Conservation (phyloP, 2,797 vertebrate species). For the Phrynocephalus vlangalii region DNA sequence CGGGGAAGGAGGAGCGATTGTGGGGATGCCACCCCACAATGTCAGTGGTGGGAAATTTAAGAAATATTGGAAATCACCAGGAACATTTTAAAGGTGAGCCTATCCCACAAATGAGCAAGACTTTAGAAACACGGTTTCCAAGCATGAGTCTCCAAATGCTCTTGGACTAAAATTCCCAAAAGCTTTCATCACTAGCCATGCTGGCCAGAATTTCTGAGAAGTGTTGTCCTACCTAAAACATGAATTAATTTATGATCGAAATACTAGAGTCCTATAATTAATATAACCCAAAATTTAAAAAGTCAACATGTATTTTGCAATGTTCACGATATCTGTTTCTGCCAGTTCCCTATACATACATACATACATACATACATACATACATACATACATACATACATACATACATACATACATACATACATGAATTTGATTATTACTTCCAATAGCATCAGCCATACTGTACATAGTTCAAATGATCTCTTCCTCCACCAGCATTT, state of each 20-base stretch:
- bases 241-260: background rate
- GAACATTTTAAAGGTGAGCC: background rate
- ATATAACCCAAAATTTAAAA: background rate
- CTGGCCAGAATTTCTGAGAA: no score
- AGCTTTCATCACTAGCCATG: background rate
- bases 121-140: background rate
- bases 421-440: background rate
- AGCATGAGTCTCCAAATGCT: no score
- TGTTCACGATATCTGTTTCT: no score
- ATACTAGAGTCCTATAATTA: background rate
- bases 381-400: background rate
- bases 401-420: background rate
- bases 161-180: no score
- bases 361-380: background rate
- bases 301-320: background rate
- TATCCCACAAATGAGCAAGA: background rate
- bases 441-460: background rate
- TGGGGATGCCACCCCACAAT: background rate
- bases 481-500: background rate
- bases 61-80: background rate
- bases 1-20: background rate
- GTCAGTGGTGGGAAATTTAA: background rate
- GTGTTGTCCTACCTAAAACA: no score
- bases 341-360: background rate
- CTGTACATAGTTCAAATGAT: background rate